Conservation (phyloP, 2,113 vertebrate species). For the Ophthalmolycus amberensis region DNA sequence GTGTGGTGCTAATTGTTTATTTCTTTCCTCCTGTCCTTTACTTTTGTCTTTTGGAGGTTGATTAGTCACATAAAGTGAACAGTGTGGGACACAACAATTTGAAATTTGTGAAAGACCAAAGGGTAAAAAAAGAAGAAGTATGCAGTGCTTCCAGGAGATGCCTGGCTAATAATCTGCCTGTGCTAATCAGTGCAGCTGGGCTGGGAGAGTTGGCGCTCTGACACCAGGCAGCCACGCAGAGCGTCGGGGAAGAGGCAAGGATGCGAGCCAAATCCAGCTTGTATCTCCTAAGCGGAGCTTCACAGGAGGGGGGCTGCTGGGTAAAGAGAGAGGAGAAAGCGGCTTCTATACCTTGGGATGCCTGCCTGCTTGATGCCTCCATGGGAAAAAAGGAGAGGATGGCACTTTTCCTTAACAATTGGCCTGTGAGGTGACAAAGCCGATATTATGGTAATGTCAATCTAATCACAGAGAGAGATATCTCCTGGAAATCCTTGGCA, state of each 20-base stretch:
- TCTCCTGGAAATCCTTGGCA: conserved; percentile 71
- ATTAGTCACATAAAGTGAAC: conserved; percentile 68
- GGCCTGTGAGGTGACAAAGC: conserved; percentile 81
- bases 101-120: conserved; percentile 55
- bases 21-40: conserved; percentile 25
- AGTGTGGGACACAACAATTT: conserved; percentile 31
- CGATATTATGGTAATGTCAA: conserved; percentile 83
- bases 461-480: conserved; percentile 81
- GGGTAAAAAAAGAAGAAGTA: conserved; percentile 82
- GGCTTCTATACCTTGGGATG: conserved; percentile 70
- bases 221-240: conserved; percentile 82
- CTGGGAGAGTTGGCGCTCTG: conserved; percentile 86
- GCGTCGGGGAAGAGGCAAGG: conserved; percentile 75
- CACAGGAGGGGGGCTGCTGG: conserved; percentile 32
- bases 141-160: conserved; percentile 88
- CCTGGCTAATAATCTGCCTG: conserved; percentile 93
- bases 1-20: conserved; percentile 51
- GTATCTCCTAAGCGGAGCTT: conserved; percentile 79
- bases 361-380: conserved; percentile 59
- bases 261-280: conserved; percentile 87
- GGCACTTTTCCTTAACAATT: conserved; percentile 75
- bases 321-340: conserved; percentile 63
- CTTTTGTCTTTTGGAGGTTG: conserved; percentile 79
- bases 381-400: conserved; percentile 69
- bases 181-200: conserved; percentile 90